Evolutionary conservation across 92 coral and sea anemone genomes (phyloP).

Genomic region (Palythoa grandiflora): DNA sequence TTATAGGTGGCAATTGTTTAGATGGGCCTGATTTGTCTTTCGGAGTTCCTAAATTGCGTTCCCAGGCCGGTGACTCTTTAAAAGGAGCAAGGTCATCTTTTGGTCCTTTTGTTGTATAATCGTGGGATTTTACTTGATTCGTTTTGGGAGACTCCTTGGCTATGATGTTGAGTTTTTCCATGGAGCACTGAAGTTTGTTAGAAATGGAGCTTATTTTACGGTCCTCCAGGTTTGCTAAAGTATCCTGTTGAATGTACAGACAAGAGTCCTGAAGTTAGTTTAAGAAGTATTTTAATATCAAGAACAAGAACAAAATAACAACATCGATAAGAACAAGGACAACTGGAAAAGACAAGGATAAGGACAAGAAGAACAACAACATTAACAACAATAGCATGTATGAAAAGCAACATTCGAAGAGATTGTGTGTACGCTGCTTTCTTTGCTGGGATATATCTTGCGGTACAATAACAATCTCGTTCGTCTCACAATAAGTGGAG

Average conservation of each 20-base stretch:
- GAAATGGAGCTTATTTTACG: slow-evolving; percentile 4
- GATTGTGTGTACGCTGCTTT: no score
- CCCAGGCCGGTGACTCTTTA: slow-evolving; percentile 37
- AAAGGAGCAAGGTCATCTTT: slow-evolving; percentile 12
- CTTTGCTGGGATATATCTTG: no score
- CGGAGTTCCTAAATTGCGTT: neutral
- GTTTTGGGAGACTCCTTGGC: slow-evolving; percentile 26
- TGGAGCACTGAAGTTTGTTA: neutral
- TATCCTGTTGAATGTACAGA: neutral
- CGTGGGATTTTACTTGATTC: slow-evolving; percentile 2
- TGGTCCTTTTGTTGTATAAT: neutral
- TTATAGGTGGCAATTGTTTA: neutral
- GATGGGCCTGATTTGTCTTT: neutral
- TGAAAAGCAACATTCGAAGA: no score
- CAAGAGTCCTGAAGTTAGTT: neutral
- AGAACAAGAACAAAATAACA: no score
- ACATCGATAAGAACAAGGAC: no score
- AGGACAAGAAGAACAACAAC: no score
- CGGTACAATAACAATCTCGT: no score
- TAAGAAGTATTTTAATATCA: neutral
- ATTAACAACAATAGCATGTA: no score
- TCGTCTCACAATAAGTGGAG: no score
- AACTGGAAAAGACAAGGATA: no score
- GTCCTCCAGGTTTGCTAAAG: slow-evolving; percentile 1
- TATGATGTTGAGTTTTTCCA: slow-evolving; percentile 3